Base-by-base conservation (phyloP, 1,140 invertebrate species). In the Ridgeia piscesae region DNA sequence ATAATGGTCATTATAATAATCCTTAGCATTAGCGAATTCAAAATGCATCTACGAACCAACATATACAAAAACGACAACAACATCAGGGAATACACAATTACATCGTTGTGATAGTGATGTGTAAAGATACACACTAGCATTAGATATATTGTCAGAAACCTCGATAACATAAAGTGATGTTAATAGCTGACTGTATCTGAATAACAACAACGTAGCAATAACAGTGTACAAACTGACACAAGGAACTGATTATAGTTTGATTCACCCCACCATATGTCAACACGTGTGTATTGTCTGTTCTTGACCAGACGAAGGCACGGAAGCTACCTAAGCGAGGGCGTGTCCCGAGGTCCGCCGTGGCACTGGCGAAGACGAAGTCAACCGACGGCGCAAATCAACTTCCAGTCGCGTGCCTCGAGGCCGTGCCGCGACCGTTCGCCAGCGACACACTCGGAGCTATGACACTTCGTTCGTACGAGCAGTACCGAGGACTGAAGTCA, bases 401-500 rank as follows among this genome's bases (percentile, higher is more conserved):
- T 17, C 58, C 58, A 21, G 58, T 77, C 58, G 58, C 8, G 17
- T 77, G 58, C 58, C 58, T 77, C 58, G 58, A 77, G 58, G 58
- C 27, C 58, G 58, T 77, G 17, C 58, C 58, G 58, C 93, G 94
- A 17, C 95, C 95, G 0, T 95, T 95, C 91, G 93, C 94, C 92
- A 33, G 50, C 34, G 48, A 50, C 91, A 34, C 34, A 2, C 27
- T 94, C 94, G 8, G 34, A 6, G n/a, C 34, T 0, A 34, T n/a
- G 6, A 93, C 94, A 17, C 91, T 95, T 27, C 93, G 94, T 21
- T 92, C 94, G 33, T 95, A 95, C 33, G 92, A 95, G 14, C 94
- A 94, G 91, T 93, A 95, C 91, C 93, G 94, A 34, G 95, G 95
- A 14, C 89, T 93, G 11, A 93, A 93, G 33, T 93, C 94, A 9